A percentile compares a stretch with the other conserved stretches of the same genome.
Evolutionary conservation across 2,797 vertebrate genomes (phyloP).

Genomic region (Luscinia megarhynchos): DNA sequence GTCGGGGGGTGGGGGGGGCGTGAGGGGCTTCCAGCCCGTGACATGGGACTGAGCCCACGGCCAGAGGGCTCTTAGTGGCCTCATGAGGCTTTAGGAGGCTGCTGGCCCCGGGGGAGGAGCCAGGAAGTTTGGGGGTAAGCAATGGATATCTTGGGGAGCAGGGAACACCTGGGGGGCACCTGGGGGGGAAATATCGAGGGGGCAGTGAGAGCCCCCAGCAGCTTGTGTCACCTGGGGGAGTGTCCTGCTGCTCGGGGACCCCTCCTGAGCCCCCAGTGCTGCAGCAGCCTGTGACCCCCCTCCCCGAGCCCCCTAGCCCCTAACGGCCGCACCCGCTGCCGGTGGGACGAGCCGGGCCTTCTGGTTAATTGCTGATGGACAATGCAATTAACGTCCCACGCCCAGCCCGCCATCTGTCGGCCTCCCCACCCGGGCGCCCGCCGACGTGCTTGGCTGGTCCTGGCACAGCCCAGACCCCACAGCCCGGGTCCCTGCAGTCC

Average conservation of each 20-base stretch:
- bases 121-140: not conserved
- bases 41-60: accelerated
- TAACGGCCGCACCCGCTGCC: not conserved
- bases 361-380: not conserved
- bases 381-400: not conserved
- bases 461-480: accelerated
- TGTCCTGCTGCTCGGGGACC: not conserved
- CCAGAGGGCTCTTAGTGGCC: not conserved
- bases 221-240: accelerated
- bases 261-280: not conserved
- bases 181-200: not conserved
- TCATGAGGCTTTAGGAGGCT: not conserved
- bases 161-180: not conserved
- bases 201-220: accelerated
- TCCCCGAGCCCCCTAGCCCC: not conserved
- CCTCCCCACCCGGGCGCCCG: not conserved
- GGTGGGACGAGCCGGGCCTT: too few species aligned
- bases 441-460: not conserved
- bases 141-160: not conserved
- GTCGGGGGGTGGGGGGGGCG: accelerated
- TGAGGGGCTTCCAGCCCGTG: not conserved
- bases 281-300: not conserved
- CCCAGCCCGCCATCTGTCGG: not conserved
- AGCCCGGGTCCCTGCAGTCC: not conserved
- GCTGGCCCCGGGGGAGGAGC: too few species aligned